Evolutionary conservation across 2,888 invertebrate species (phyloP).

Genomic region (Phrixothrix hirtus): DNA sequence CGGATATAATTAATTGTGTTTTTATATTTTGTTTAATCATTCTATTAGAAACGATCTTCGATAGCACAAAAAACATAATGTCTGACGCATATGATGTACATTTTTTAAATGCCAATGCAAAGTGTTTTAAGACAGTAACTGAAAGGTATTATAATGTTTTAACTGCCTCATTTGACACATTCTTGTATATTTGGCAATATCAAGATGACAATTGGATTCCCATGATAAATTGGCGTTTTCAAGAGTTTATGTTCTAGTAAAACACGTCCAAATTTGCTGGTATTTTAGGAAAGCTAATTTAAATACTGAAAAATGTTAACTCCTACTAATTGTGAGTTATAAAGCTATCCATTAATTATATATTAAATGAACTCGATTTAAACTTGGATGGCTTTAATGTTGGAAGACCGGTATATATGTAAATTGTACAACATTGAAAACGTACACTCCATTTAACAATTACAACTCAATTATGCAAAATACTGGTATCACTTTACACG

Average conservation of each 20-base stretch:
- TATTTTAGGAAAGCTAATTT: too few relatives aligned
- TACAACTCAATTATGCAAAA: constrained; percentile 57
- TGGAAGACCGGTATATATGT: constrained; percentile 51
- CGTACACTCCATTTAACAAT: constrained; percentile 56
- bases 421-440: constrained; percentile 54
- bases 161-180: constrained; percentile 6
- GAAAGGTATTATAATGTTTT: constrained; percentile 8
- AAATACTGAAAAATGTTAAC: constrained; percentile 5
- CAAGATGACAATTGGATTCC: not conserved
- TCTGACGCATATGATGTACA: constrained; percentile 42
- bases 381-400: constrained; percentile 41
- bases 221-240: constrained; percentile 1
- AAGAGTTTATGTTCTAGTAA: too few relatives aligned
- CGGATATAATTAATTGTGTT: constrained; percentile 57
- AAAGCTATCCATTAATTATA: constrained; percentile 37
- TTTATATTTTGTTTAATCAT: constrained; percentile 58
- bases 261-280: too few relatives aligned
- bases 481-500: constrained; percentile 53
- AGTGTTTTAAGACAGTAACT: constrained; percentile 10
- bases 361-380: constrained; percentile 45
- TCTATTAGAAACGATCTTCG: constrained; percentile 53
- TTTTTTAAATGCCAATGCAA: constrained; percentile 50
- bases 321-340: not conserved
- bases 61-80: constrained; percentile 27
- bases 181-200: not conserved